Base-by-base conservation (phyloP, 2,113 vertebrate genomes). In the Oncorhynchus keta region DNA sequence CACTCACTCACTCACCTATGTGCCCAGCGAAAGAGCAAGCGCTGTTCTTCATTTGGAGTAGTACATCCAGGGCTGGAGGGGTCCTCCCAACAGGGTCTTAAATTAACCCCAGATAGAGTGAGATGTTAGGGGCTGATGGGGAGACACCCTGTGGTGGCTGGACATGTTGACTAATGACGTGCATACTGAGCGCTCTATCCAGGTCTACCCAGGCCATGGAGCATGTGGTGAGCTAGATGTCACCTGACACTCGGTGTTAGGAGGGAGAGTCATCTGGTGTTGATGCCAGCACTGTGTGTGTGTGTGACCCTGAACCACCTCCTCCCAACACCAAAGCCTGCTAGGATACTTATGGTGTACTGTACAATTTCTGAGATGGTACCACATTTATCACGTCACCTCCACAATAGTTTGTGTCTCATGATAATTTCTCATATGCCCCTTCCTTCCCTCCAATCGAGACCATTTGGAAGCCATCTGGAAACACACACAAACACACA, bases 81-180 rank as follows among this genome's bases (percentile, higher is more conserved):
- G 18, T 14, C 55, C 16, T 57, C 55, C 55, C 55, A 57, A 18
- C 9, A 20, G 1, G 18, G 14, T 20, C 55, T 26, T n/a, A 64
- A n/a, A n/a, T n/a, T 7, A 11, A 26, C 20, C 62, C 62, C n/a
- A 79, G 32, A 69, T 72, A 70, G 67, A 30, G 18, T 24, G 9
- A 30, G 66, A 20, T 20, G 13, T 26, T 14, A 11, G 69, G 61
- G 24, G 76, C 70, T 57, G 57, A 75, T 59, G 55, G 24, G 75
- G 75, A 35, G 70, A 71, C 65, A 18, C 81, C 59, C 68, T 51
- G 68, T 3, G 14, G 84, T 74, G 77, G 68, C 59, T 24, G 30
- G 72, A 57, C 28, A 77, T 74, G 51, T 76, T 84, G 83, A 85
- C 79, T 76, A 78, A 86, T 82, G 85, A 80, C 66, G 75, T 78